phyloP scores from a whole-genome alignment of 1,140 invertebrate species.

The Acyrthosiphon pisum region DNA sequence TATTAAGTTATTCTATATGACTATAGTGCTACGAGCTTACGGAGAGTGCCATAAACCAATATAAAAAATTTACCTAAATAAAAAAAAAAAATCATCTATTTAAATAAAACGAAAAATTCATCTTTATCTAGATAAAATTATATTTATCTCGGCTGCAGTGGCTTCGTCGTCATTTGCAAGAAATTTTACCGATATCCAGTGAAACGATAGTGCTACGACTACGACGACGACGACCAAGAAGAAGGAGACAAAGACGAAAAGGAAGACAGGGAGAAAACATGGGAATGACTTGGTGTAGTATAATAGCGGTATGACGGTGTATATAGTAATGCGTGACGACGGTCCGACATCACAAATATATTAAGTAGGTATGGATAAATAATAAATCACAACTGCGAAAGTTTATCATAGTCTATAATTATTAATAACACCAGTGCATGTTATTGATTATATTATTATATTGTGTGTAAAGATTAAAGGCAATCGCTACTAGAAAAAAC shows the following conservation, averaged over 20 bases:
- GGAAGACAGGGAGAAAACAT: not conserved
- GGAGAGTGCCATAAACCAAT: too few species aligned
- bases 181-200: not conserved
- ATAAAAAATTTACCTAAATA: too few species aligned
- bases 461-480: not conserved
- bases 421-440: not conserved
- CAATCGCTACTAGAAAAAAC: not conserved
- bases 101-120: too few species aligned
- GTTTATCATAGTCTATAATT: not conserved
- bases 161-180: not conserved
- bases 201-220: not conserved
- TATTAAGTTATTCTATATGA: too few species aligned
- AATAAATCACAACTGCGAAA: not conserved
- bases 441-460: not conserved
- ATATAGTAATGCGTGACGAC: not conserved
- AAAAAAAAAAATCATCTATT: too few species aligned
- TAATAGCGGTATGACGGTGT: not conserved
- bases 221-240: not conserved
- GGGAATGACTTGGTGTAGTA: not conserved
- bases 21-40: too few species aligned
- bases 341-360: not conserved
- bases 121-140: too few species aligned
- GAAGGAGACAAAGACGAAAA: too few species aligned
- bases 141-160: too few species aligned
- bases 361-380: not conserved